Percentiles rank a stretch among this genome's conserved stretches.
Evolutionary conservation across 2,888 invertebrate genomes (phyloP).

Genomic region (Dioctria linearis): DNA sequence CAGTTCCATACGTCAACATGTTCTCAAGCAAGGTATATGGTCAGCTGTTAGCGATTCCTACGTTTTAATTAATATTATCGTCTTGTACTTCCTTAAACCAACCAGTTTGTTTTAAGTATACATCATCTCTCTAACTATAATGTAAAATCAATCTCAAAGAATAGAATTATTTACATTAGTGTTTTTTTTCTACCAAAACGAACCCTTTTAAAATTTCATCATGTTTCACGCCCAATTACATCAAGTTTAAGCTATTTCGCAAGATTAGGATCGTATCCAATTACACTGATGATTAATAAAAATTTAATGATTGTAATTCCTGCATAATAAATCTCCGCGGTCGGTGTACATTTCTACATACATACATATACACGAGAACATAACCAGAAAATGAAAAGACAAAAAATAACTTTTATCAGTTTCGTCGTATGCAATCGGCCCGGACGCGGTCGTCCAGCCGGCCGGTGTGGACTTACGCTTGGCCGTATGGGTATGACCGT

Average conservation of each 20-base stretch:
- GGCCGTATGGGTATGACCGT: conserved; percentile 28
- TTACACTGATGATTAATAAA: conserved; percentile 50
- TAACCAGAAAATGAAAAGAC: conserved; percentile 14
- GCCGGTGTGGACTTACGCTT: neutral
- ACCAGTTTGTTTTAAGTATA: no score
- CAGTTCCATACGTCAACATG: no score
- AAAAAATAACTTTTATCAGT: conserved; percentile 39
- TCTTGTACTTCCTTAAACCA: no score
- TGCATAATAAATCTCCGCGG: conserved; percentile 21
- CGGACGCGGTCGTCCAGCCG: no score
- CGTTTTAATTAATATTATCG: no score
- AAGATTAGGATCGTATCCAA: conserved; percentile 47
- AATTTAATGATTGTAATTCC: conserved; percentile 48
- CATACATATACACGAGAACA: neutral
- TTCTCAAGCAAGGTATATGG: no score
- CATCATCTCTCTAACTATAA: no score
- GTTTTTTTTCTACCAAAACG: neutral
- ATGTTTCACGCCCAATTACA: conserved; percentile 47
- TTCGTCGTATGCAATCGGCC: conserved; percentile 3
- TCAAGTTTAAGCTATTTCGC: conserved; percentile 38
- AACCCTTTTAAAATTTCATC: conserved; percentile 25
- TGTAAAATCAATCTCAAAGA: no score
- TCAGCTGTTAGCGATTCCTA: no score
- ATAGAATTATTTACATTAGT: no score
- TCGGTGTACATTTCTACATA: conserved; percentile 14